These are phyloP conservation scores for Drosophila kuntzei DNA, from an alignment of 2,888 invertebrate species.

Conservation along the genomic window DNA sequence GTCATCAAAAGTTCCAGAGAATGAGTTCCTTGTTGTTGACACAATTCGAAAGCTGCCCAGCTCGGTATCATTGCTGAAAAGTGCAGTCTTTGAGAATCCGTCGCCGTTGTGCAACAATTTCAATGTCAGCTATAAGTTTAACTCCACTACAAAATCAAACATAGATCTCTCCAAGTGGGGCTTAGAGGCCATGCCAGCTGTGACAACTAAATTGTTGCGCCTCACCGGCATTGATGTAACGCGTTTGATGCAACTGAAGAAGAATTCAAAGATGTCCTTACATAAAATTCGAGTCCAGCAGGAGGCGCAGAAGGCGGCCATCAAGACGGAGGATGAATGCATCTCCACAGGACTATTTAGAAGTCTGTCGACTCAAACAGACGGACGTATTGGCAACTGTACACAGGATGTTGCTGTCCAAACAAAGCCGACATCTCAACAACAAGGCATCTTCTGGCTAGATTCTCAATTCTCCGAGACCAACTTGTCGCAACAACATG, in stretches of 20 bases:
- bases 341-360: conserved; percentile 32
- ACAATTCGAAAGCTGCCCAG: conserved; percentile 53
- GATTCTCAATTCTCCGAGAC: conserved; percentile 30
- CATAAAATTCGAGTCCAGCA: conserved; percentile 35
- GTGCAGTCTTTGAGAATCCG: conserved; percentile 51
- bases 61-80: conserved; percentile 9
- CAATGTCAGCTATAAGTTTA: conserved; percentile 62
- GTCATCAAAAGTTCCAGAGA: conserved; percentile 7
- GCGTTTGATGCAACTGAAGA: conserved; percentile 42
- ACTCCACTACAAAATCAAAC: conserved; percentile 45
- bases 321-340: conserved; percentile 6
- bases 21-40: conserved; percentile 57
- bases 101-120: conserved; percentile 64
- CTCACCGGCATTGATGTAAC: conserved; percentile 52
- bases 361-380: conserved; percentile 48
- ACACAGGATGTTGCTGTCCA: conserved; percentile 36
- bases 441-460: conserved; percentile 43
- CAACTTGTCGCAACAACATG: conserved; percentile 46
- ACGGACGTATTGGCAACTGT: not conserved
- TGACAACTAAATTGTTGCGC: conserved; percentile 47
- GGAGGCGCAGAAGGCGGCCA: conserved; percentile 1
- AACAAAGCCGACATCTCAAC: not conserved
- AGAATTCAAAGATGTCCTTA: conserved; percentile 38
- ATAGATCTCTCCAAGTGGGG: conserved; percentile 59
- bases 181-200: conserved; percentile 41